These are phyloP conservation scores for Hydrotaea cyrtoneurina DNA, from an alignment of 2,888 invertebrate genomes.

Conservation along the genomic window DNA sequence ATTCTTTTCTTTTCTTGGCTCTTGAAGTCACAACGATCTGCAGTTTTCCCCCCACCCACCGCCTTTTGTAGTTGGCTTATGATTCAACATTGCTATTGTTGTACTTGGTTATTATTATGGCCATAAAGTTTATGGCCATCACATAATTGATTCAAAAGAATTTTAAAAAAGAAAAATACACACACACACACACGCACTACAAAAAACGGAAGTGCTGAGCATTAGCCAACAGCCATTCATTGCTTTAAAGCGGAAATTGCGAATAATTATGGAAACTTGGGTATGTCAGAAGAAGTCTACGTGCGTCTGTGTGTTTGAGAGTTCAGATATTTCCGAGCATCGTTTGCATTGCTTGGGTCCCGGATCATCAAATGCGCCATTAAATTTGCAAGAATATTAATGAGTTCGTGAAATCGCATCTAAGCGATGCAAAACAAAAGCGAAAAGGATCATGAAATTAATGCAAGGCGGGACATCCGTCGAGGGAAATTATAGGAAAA, in stretches of 20 bases:
- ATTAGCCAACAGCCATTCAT: conserved; percentile 39
- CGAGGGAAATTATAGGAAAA: not conserved
- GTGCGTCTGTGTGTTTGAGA: too few species aligned
- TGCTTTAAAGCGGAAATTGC: conserved; percentile 51
- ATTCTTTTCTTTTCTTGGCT: conserved; percentile 19
- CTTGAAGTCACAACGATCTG: not conserved
- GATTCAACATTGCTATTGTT: not conserved
- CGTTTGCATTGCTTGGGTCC: not conserved
- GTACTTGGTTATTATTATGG: conserved; percentile 15
- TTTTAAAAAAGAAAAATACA: not conserved
- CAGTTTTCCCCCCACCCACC: not conserved
- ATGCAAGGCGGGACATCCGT: not conserved
- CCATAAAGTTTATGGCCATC: not conserved
- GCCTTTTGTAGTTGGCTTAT: not conserved
- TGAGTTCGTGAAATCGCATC: not conserved
- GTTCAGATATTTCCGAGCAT: not conserved
- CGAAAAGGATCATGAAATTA: not conserved
- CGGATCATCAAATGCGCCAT: not conserved
- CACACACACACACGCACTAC: too few species aligned
- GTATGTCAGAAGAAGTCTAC: not conserved
- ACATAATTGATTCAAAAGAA: not conserved
- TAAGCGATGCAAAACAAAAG: not conserved
- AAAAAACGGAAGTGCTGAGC: conserved; percentile 51
- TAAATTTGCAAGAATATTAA: conserved; percentile 1
- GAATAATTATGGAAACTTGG: not conserved